These are phyloP conservation scores for Augiades crinisus DNA, from an alignment of 2,888 invertebrate species.

Conservation along the genomic window DNA sequence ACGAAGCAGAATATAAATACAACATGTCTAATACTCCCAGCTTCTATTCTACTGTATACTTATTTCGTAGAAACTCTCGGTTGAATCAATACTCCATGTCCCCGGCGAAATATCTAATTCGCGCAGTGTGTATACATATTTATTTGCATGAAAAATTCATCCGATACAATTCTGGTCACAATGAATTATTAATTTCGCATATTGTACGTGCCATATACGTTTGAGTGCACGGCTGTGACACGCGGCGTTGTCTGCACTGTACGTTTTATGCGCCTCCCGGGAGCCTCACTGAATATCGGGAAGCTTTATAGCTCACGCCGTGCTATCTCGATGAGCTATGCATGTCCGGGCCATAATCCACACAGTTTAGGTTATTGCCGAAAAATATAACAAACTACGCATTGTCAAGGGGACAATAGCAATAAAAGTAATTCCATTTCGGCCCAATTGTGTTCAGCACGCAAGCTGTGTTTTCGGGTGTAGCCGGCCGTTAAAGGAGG, in stretches of 20 bases:
- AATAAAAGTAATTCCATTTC: conserved; percentile 24
- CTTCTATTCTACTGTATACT: too few species aligned
- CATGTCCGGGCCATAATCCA: conserved; percentile 22
- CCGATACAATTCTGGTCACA: conserved; percentile 7
- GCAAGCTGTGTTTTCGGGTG: conserved; percentile 22
- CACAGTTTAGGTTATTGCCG: conserved; percentile 20
- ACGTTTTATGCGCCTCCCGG: conserved; percentile 35
- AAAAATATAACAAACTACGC: conserved; percentile 17
- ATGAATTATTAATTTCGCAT: conserved; percentile 25
- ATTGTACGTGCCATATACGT: conserved; percentile 16
- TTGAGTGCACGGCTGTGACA: conserved; percentile 27
- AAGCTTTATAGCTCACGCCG: conserved; percentile 34
- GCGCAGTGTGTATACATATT: background rate
- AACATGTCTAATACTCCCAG: too few species aligned
- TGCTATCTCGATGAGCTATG: conserved; percentile 31
- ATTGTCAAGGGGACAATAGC: conserved; percentile 20
- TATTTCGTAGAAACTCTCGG: too few species aligned
- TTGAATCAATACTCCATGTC: too few species aligned
- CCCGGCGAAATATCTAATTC: background rate
- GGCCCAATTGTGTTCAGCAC: conserved; percentile 1
- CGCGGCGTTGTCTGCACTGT: conserved; percentile 31
- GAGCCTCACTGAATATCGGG: conserved; percentile 34
- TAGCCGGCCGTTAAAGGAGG: conserved; percentile 24
- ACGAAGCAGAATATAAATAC: too few species aligned
- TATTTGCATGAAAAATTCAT: conserved; percentile 4